Evolutionary conservation across 1,140 invertebrate genomes (phyloP).

Genomic region (Aphis craccivora): DNA sequence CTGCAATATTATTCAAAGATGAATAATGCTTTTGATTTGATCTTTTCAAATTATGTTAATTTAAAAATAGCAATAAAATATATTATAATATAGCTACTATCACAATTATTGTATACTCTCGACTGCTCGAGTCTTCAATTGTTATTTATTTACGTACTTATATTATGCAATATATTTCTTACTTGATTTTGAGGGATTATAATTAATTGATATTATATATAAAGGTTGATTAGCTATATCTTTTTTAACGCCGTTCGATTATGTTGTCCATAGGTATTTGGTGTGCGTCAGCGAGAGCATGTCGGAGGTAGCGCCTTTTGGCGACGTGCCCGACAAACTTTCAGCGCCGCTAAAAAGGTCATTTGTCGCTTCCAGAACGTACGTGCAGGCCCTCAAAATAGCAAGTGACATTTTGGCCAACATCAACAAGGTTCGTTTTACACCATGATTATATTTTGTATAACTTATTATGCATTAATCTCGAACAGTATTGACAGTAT

Average conservation of each 20-base stretch:
- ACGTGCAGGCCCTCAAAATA: constrained; percentile 84
- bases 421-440: constrained; percentile 77
- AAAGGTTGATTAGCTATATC: neutral
- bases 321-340: constrained; percentile 90
- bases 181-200: too few species aligned
- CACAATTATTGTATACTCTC: too few species aligned
- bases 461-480: neutral
- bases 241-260: neutral
- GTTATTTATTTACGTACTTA: too few species aligned
- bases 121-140: too few species aligned
- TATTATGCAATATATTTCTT: too few species aligned
- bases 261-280: constrained; percentile 70
- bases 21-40: too few species aligned
- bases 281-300: constrained; percentile 89
- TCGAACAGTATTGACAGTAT: neutral
- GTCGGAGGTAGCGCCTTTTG: constrained; percentile 91
- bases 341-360: constrained; percentile 87
- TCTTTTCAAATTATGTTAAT: too few species aligned
- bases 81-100: too few species aligned
- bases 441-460: constrained; percentile 28
- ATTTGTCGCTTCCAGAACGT: constrained; percentile 92
- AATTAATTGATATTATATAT: neutral
- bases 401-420: constrained; percentile 84
- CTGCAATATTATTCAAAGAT: too few species aligned
- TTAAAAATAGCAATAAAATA: too few species aligned